Evolutionary conservation across 2,888 invertebrate genomes (phyloP).

Genomic region (Criorhina ranunculi): DNA sequence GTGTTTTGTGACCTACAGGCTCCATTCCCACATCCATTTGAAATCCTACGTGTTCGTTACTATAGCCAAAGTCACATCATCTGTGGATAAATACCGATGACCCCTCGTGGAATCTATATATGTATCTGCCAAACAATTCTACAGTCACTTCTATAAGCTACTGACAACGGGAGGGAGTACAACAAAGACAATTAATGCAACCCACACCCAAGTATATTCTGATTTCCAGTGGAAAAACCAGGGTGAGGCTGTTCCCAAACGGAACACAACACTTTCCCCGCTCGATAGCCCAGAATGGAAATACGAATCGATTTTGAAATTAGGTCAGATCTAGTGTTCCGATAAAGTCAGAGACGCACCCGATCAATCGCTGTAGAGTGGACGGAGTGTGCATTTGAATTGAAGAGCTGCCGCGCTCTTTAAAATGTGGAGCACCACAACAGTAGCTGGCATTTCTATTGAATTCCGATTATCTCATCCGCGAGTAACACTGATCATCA

Average conservation of each 20-base stretch:
- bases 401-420: constrained; percentile 24
- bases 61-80: too few species aligned
- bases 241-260: constrained; percentile 41
- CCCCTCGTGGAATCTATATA: neutral
- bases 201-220: constrained; percentile 34
- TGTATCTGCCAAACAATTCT: neutral
- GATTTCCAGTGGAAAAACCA: constrained; percentile 18
- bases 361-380: constrained; percentile 30
- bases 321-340: constrained; percentile 57
- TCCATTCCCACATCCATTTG: too few species aligned
- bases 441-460: constrained; percentile 33
- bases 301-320: constrained; percentile 54
- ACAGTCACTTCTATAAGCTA: neutral
- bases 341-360: constrained; percentile 34
- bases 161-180: neutral
- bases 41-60: too few species aligned
- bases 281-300: constrained; percentile 24
- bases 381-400: constrained; percentile 32
- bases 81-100: too few species aligned
- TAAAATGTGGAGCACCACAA: constrained; percentile 42
- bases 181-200: neutral
- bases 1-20: too few species aligned
- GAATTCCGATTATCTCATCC: constrained; percentile 46
- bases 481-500: constrained; percentile 11
- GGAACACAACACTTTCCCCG: constrained; percentile 27